Evolutionary conservation across 2,113 vertebrate species (phyloP).

Genomic region (Sula dactylatra): DNA sequence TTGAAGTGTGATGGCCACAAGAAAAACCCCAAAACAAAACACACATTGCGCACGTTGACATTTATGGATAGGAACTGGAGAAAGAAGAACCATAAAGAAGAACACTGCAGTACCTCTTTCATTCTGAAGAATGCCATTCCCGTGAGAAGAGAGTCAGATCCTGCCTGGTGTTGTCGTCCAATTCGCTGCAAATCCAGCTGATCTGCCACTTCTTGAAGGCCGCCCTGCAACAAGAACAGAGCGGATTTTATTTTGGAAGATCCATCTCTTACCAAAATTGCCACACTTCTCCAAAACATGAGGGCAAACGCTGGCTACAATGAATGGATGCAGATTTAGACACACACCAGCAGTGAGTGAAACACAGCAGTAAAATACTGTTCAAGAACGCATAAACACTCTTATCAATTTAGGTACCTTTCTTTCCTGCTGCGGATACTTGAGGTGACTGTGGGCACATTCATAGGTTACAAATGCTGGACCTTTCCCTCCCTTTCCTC

Average conservation of each 20-base stretch:
- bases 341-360: neutral
- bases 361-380: neutral
- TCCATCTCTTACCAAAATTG: neutral
- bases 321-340: neutral
- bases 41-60: neutral
- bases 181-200: constrained; percentile 96
- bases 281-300: neutral
- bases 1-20: neutral
- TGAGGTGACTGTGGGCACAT: neutral
- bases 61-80: neutral
- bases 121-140: constrained; percentile 99
- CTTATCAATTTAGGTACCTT: neutral
- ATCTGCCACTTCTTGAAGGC: constrained; percentile 96
- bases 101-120: constrained; percentile 85
- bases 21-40: neutral
- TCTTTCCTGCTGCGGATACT: neutral
- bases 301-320: neutral
- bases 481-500: neutral
- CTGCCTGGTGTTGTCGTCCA: constrained; percentile 95
- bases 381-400: neutral
- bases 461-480: neutral
- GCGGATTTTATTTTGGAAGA: neutral
- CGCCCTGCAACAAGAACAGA: constrained; percentile 77
- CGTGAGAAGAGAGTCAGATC: constrained; percentile 94
- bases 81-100: neutral